A percentile compares a stretch with the other conserved stretches of the same genome.
phyloP scores from a whole-genome alignment of 2,113 vertebrate species.

The Ptychochromis oligacanthus region DNA sequence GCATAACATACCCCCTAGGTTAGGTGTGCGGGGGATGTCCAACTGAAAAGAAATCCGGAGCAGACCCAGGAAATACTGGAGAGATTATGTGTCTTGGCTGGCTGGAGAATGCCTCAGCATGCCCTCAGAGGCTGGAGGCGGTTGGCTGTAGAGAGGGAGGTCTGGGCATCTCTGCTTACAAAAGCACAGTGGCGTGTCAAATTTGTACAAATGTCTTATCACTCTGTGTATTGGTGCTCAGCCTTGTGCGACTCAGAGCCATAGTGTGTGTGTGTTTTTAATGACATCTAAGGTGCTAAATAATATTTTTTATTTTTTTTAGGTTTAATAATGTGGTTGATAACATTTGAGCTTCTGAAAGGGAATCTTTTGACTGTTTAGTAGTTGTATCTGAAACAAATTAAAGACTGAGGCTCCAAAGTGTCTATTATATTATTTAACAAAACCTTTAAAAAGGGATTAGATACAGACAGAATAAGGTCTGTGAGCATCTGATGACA shows the following conservation, averaged over 20 bases:
- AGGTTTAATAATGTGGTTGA: too few species aligned
- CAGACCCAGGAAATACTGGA: not conserved
- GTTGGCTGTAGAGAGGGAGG: not conserved
- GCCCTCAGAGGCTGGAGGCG: not conserved
- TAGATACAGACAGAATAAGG: not conserved
- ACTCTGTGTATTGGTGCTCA: too few species aligned
- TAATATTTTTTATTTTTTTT: too few species aligned
- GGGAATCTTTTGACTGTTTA: too few species aligned
- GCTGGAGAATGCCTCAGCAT: not conserved
- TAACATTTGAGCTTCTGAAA: too few species aligned
- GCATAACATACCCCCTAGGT: not conserved
- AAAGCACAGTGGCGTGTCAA: not conserved
- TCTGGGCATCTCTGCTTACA: not conserved
- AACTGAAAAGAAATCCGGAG: not conserved
- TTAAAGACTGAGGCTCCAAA: too few species aligned
- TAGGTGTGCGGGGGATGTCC: not conserved
- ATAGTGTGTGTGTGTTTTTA: not conserved
- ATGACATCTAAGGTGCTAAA: too few species aligned
- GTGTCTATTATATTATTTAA: not conserved
- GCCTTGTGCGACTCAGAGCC: not conserved
- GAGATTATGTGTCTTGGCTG: not conserved
- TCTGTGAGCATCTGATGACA: not conserved
- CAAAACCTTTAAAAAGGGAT: not conserved
- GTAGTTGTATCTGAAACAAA: too few species aligned
- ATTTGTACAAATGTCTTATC: not conserved